Base-by-base conservation (phyloP, 2,797 vertebrate genomes). In the Parotocinclus haroldoi region DNA sequence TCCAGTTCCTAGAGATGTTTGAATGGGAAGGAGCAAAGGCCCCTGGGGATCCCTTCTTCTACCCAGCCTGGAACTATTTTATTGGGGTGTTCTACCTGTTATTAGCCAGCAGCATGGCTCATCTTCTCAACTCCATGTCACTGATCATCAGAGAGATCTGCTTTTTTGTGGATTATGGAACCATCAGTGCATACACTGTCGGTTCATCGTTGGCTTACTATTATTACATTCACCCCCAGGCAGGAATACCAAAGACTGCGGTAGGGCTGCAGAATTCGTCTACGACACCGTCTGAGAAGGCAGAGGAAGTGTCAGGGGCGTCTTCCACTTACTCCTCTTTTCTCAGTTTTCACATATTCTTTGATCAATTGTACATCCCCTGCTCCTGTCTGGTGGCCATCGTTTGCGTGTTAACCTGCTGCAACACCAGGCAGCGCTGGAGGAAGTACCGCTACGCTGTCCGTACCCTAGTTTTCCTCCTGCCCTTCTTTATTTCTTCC, bases 91-190 rank as follows among this genome's bases (percentile, higher is more conserved):
- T 88, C 39, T 88, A 83, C 16, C 83, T 91, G 56, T 85, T 91
- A 36, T 86, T 88, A 77, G 90, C 85, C 0, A 89, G 89, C 83
- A 86, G 86, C 76, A 72, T 89, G 86, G 88, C 88, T 9, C 82
- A 87, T 71, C 86, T 93, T 54, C 86, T 93, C 7, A 92, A 90
- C 81, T 90, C 90, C 0, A 90, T 93, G 91, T 93, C 91, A 0
- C 79, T 92, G 63, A 84, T 89, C 27, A 82, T 90, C 0, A 70
- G 88, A 10, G 84, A 86, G 68, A 79, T 90, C 38, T 89, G 87
- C 80, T 92, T 91, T 75, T 92, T 91, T 1, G 84, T 92, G 58
- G 90, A 92, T 72, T 92, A 93, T 0, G 88, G 87, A 56, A 89
- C 80, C 1, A 85, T 83, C 72, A 90, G 87, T 9, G 80, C 84